These are phyloP conservation scores for Colostygia pectinataria DNA, from an alignment of 2,888 invertebrate species.

Conservation along the genomic window DNA sequence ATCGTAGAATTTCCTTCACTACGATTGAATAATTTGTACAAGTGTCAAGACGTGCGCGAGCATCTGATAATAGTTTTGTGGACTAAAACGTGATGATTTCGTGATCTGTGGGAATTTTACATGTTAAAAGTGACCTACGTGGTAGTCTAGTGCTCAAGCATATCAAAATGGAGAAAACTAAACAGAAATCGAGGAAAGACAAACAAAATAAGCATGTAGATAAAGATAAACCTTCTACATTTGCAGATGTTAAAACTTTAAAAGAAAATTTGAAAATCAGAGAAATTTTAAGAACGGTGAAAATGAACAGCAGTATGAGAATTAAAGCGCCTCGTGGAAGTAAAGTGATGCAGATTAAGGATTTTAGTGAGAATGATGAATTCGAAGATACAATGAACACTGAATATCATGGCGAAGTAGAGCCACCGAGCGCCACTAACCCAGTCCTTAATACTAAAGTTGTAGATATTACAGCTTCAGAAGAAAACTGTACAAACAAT, in stretches of 20 bases:
- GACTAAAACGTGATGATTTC: conserved; percentile 36
- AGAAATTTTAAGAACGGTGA: conserved; percentile 70
- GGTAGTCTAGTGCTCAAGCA: conserved; percentile 15
- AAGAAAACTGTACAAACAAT: conserved; percentile 24
- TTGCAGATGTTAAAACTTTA: conserved; percentile 63
- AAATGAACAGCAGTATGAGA: conserved; percentile 74
- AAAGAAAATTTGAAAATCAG: conserved; percentile 73
- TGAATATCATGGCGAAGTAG: conserved; percentile 31
- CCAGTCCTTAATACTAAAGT: conserved; percentile 39
- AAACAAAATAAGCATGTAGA: conserved; percentile 53
- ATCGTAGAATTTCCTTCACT: conserved; percentile 58
- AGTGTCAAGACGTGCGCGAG: conserved; percentile 57
- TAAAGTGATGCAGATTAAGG: conserved; percentile 66
- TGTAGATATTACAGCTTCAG: conserved; percentile 20
- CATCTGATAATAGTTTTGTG: conserved; percentile 50
- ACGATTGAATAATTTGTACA: conserved; percentile 66
- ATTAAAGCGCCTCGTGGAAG: conserved; percentile 66
- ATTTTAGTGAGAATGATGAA: conserved; percentile 61
- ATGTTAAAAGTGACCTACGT: conserved; percentile 33
- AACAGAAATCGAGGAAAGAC: conserved; percentile 64
- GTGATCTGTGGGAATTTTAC: conserved; percentile 9
- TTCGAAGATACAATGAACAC: conserved; percentile 42
- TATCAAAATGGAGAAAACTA: conserved; percentile 60
- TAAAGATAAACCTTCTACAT: conserved; percentile 54
- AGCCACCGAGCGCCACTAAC: conserved; percentile 58